Evolutionary conservation across 2,888 invertebrate genomes (phyloP).

Genomic region (Adelphocoris suturalis): DNA sequence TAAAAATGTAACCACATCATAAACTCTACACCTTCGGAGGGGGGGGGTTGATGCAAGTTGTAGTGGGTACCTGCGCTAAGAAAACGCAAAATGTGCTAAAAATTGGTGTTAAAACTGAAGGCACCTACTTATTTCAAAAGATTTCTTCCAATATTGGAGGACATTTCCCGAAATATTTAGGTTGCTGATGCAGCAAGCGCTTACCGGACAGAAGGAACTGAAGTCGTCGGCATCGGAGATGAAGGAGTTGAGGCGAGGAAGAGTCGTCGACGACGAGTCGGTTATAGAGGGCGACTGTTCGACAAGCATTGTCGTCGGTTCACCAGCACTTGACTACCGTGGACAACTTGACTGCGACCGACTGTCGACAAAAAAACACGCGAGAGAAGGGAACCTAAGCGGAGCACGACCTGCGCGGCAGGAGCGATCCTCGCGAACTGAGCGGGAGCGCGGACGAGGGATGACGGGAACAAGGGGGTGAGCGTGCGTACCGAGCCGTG

Average conservation of each 20-base stretch:
- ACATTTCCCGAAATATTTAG: no score
- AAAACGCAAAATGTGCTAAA: no score
- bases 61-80: no score
- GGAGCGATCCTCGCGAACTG: not conserved
- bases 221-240: constrained; percentile 55
- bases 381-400: not conserved
- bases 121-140: no score
- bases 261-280: constrained; percentile 61
- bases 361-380: not conserved
- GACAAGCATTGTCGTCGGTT: constrained; percentile 43
- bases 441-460: not conserved
- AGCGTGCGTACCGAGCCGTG: not conserved
- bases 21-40: no score
- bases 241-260: constrained; percentile 60
- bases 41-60: no score
- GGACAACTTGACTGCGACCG: not conserved
- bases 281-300: constrained; percentile 52
- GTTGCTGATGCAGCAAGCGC: not conserved
- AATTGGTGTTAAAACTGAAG: no score
- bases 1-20: no score
- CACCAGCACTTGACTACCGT: not conserved
- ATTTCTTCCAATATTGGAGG: no score
- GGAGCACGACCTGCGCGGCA: not conserved
- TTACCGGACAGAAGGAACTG: constrained; percentile 59
- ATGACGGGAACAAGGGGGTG: not conserved